Percentiles rank a stretch among this genome's conserved stretches.
Evolutionary conservation across 2,797 vertebrate species (phyloP).

Genomic region (Glyptemys insculpta): DNA sequence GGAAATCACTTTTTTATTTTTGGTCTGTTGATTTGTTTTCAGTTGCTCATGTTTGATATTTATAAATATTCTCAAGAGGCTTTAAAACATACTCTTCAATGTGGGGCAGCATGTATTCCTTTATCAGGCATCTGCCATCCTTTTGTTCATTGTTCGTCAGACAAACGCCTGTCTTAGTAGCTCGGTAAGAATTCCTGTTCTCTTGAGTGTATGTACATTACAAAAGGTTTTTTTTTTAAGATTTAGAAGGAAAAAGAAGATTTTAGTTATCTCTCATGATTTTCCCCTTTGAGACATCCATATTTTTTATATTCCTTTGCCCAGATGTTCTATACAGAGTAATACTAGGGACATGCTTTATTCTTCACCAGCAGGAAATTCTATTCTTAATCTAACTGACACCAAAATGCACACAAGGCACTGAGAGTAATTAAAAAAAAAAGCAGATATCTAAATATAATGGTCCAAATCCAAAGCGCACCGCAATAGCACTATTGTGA

Average conservation of each 20-base stretch:
- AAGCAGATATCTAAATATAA: fast-evolving
- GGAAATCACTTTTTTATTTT: neutral
- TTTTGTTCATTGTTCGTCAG: neutral
- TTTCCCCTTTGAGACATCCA: neutral
- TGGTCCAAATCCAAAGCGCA: fast-evolving
- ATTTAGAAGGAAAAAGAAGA: neutral
- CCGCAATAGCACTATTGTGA: fast-evolving
- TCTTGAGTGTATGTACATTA: neutral
- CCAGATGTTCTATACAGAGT: neutral
- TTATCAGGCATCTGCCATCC: neutral
- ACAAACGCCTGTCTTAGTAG: neutral
- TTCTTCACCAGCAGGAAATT: neutral
- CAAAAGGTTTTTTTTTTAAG: neutral
- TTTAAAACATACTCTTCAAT: neutral
- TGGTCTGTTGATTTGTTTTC: fast-evolving
- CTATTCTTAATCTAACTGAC: neutral
- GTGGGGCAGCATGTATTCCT: fast-evolving
- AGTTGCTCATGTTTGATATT: neutral
- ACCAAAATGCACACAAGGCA: neutral
- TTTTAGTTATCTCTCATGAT: neutral
- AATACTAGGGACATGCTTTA: neutral
- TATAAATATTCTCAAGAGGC: neutral
- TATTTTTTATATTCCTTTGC: neutral
- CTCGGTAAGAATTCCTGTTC: neutral
- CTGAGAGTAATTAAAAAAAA: neutral